Evolutionary conservation across 2,797 vertebrate genomes (phyloP), one percentile per base, ranked within the genome.

Genomic region (Poecilia velifera): DNA sequence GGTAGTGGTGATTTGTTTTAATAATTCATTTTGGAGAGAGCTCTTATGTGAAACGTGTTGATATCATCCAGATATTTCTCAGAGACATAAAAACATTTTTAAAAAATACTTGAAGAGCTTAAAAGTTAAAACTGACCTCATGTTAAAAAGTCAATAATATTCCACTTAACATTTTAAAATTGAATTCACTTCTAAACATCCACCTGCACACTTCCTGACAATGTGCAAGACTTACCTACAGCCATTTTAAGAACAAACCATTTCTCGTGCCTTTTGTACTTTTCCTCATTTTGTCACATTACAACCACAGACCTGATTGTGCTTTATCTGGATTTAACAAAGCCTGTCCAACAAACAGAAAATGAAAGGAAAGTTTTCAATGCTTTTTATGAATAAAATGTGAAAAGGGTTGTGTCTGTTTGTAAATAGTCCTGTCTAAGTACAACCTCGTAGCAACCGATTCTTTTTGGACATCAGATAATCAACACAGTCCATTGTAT

Each of bases 1-100:
- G 76, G 46, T 72, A 83, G 3, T 74, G 28, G 55, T 79, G 45
- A 79, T 66, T 76, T 28, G 8, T 77, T 74, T 39, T 68, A 66
- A 73, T 70, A 53, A 66, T 76, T 14, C 28, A 72, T 53, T 77
- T 71, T n/a, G 51, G 62, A 22, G 41, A 51, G 46, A 84, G 57
- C 80, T 81, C 36, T 39, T 66, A 66, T 66, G 31, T 64, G 6
- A 71, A 7, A 0, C 28, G 22, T 25, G 16, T 49, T 49, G 14
- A 14, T 49, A 64, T 31, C 34, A 36, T 25, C 25, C 34, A 64
- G 16, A 64, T 22, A 64, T 20, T 64, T 64, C 59, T 31, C 28
- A 34, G 57, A 57, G 57, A 57, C 18, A 22, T 9, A 39, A 39
- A 66, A 39, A 36, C 20, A 66, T 39, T 13, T 13, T 13, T 12